These are phyloP conservation scores for Drosophila nebulosa DNA, from an alignment of 1,140 invertebrate species.

Conservation along the genomic window DNA sequence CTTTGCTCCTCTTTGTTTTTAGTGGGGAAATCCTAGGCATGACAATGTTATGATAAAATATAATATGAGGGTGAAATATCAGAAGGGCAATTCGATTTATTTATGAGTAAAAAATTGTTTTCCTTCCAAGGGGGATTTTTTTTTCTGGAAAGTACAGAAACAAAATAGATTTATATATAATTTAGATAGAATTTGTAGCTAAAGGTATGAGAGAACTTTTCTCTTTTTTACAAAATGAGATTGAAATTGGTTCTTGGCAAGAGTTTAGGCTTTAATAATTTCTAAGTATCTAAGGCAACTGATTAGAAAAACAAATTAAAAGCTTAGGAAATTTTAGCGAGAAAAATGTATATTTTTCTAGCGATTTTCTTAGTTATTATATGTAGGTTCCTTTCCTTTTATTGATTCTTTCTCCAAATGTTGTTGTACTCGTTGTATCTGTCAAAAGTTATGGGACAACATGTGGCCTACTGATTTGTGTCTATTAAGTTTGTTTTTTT, in stretches of 20 bases:
- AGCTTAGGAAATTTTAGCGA: too few relatives aligned
- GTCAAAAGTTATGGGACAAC: constrained; percentile 5
- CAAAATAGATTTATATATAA: not conserved
- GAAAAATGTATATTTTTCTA: too few relatives aligned
- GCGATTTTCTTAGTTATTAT: too few relatives aligned
- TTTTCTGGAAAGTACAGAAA: not conserved
- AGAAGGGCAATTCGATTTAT: not conserved
- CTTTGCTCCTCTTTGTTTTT: not conserved
- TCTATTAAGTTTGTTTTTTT: constrained; percentile 42
- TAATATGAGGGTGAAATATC: constrained; percentile 10
- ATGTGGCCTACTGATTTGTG: constrained; percentile 54
- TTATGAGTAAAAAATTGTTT: not conserved
- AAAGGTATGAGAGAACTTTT: too few relatives aligned
- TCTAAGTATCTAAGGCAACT: too few relatives aligned
- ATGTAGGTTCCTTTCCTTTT: too few relatives aligned
- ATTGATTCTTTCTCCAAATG: too few relatives aligned
- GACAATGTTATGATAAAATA: constrained; percentile 9
- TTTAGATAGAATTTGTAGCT: too few relatives aligned
- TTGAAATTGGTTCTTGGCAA: too few relatives aligned
- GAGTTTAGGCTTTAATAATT: too few relatives aligned
- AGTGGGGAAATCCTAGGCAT: not conserved
- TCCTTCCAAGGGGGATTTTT: not conserved
- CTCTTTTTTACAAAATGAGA: too few relatives aligned
- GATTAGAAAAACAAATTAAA: too few relatives aligned
- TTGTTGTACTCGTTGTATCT: not conserved